Base-by-base conservation (phyloP, 1,140 invertebrate genomes). In the Nasonia giraulti region DNA sequence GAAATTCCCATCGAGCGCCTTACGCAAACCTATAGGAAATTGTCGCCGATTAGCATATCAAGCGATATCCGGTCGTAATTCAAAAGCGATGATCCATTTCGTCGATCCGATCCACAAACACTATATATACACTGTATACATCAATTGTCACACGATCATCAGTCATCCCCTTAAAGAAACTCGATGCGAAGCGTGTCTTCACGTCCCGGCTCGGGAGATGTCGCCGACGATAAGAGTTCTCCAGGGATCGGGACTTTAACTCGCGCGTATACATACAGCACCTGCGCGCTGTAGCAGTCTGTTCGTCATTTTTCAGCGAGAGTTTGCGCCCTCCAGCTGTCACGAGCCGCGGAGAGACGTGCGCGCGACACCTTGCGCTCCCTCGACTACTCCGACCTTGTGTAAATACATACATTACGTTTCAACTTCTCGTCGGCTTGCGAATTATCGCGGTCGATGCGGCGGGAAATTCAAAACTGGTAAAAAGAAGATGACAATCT, bases 121-220 rank as follows among this genome's bases (percentile, higher is more conserved):
- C 27, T 27, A 2, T 2, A 2, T 2, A 2, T 27, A 27, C 27
- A 27, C 27, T 8, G 2, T 14, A n/a, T 44, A 12, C 78, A 47
- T 69, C 47, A 68, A 80, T 68, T 80, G 62, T 80, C 78, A 69
- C 33, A 44, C 5, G 37, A 69, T 80, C 78, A 80, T 80, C n/a
- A 80, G 78, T 80, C 78, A 69, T 80, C 7, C n/a, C 66, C 62
- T 23, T 80, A 40, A 80, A 69, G 66, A 50, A 80, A 69, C 27
- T 79, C 77, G 77, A 33, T 50, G 37, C 62, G 10, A 62, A 62
- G 55, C 27, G 27, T 62, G 55, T 50, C 55, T 7, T 14, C 66
- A 17, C 68, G 8, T 17, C n/a, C 68, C 17, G 20, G 6, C 37
- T 11, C 27, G 37, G 40, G 73, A 40, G 33, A 37, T 37, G 33